Base-by-base conservation (phyloP, 2,113 vertebrate genomes). In the Nannospalax galili region DNA sequence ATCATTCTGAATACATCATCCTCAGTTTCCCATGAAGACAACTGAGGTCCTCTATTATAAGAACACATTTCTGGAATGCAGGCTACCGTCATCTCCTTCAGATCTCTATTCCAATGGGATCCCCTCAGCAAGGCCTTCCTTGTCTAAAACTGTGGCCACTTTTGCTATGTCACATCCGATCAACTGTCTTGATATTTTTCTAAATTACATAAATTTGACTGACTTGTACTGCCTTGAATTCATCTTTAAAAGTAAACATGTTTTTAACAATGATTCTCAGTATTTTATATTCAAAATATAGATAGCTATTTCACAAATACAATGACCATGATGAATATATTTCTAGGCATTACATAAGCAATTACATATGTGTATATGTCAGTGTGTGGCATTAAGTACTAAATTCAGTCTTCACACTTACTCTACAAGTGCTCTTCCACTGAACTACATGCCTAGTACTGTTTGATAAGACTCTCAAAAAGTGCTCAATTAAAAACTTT, bases 381-480 rank as follows among this genome's bases (percentile, higher is more conserved):
- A 32, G 5, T 84, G 28, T 84, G 42, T 67, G 11, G 6, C 19
- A 24, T 28, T 52, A 16, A 15, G 42, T 30, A 35, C 22, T 48
- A 5, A 48, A 52, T 1, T 24, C 42, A 48, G 30, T 32, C 26
- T 1, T 48, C 24, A 30, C 4, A 28, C 20, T n/a, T 85, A 45
- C 11, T n/a, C 24, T 17, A n/a, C 8, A 3, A 0, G 24, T 37
- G 8, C 2, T 52, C 35, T 58, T 19, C 35, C 1, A 10, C 22
- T 86, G 8, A 56, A 5, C 35, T n/a, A 6, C 22, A 30, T 28
- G 7, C 42, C 16, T 14, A 37, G 3, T 0, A 17, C 7, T 32
- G 17, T 40, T 64, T 42, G 15, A 65, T 7, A 82, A 82, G 28
- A 6, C 26, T 48, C 22, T 35, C 40, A 35, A 9, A 84, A 42